Evolutionary conservation across 2,888 invertebrate species (phyloP).

Genomic region (Plusia festucae): DNA sequence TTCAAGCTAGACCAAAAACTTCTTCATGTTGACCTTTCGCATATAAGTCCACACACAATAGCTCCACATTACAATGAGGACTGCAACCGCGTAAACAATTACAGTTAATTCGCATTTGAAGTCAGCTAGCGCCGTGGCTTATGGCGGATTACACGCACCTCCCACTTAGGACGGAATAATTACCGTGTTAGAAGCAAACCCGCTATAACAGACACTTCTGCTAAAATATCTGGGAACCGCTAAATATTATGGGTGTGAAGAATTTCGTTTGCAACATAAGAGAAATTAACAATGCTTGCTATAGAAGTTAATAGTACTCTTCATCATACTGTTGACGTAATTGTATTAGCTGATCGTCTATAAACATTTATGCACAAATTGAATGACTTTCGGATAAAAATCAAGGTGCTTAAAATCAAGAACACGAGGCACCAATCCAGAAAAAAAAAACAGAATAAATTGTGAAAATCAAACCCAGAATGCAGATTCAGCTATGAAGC

Average conservation of each 20-base stretch:
- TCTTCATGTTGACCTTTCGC: not conserved
- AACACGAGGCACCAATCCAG: too few relatives aligned
- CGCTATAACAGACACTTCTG: slow-evolving; percentile 36
- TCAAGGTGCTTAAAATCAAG: too few relatives aligned
- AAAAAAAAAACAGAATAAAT: too few relatives aligned
- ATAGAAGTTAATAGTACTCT: not conserved
- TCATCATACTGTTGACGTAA: too few relatives aligned
- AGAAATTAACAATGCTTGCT: not conserved
- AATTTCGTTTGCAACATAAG: not conserved
- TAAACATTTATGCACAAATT: too few relatives aligned
- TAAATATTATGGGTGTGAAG: slow-evolving; percentile 3
- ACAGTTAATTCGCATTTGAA: slow-evolving; percentile 55
- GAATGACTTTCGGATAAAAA: too few relatives aligned
- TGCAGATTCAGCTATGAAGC: too few relatives aligned
- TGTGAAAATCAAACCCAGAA: too few relatives aligned
- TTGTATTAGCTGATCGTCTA: too few relatives aligned
- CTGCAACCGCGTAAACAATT: slow-evolving; percentile 52
- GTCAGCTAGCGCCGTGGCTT: slow-evolving; percentile 46
- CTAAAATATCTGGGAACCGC: slow-evolving; percentile 34
- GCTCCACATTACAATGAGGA: slow-evolving; percentile 39
- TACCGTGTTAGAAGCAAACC: slow-evolving; percentile 42
- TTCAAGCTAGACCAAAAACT: not conserved
- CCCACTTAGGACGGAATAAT: slow-evolving; percentile 51
- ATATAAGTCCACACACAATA: slow-evolving; percentile 2
- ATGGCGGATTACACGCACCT: slow-evolving; percentile 44